phyloP scores from a whole-genome alignment of 2,888 invertebrate species.

The Molorchus minor region DNA sequence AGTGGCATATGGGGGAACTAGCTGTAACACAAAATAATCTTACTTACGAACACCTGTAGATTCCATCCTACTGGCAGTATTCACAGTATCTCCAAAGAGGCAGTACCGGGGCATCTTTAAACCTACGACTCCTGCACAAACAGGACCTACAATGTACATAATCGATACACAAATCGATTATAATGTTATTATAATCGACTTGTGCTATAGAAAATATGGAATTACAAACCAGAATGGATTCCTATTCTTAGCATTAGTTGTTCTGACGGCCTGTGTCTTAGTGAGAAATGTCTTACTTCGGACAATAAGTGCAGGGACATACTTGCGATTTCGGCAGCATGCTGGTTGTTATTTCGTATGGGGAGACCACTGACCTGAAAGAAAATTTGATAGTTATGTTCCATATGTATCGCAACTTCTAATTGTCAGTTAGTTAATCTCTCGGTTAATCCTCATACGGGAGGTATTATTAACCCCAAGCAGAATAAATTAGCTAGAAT shows the following conservation, averaged over 20 bases:
- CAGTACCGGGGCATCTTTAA: conserved; percentile 94
- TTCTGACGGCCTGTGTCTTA: conserved; percentile 87
- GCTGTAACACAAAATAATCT: too few relatives aligned
- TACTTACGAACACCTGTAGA: conserved; percentile 81
- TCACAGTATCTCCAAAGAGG: conserved; percentile 92
- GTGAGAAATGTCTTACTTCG: conserved; percentile 85
- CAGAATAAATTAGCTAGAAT: too few relatives aligned
- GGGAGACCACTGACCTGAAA: conserved; percentile 85
- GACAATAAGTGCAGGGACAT: conserved; percentile 90
- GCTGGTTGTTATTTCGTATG: conserved; percentile 85
- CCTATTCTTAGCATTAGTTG: conserved; percentile 88
- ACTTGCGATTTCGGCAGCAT: conserved; percentile 92
- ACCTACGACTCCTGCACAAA: conserved; percentile 92
- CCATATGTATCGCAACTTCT: too few relatives aligned
- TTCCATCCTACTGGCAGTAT: conserved; percentile 89
- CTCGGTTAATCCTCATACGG: too few relatives aligned
- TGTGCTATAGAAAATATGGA: background rate
- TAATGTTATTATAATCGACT: background rate
- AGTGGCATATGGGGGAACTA: too few relatives aligned
- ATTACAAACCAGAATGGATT: conserved; percentile 80
- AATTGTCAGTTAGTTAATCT: too few relatives aligned
- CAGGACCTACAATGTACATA: too few relatives aligned
- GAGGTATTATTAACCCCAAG: too few relatives aligned
- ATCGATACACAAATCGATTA: too few relatives aligned
- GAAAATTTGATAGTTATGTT: background rate